A percentile compares a stretch with the other conserved stretches of the same genome.
These are phyloP conservation scores for Hippocampus comes DNA, from an alignment of 2,113 vertebrate genomes.

Conservation along the genomic window DNA sequence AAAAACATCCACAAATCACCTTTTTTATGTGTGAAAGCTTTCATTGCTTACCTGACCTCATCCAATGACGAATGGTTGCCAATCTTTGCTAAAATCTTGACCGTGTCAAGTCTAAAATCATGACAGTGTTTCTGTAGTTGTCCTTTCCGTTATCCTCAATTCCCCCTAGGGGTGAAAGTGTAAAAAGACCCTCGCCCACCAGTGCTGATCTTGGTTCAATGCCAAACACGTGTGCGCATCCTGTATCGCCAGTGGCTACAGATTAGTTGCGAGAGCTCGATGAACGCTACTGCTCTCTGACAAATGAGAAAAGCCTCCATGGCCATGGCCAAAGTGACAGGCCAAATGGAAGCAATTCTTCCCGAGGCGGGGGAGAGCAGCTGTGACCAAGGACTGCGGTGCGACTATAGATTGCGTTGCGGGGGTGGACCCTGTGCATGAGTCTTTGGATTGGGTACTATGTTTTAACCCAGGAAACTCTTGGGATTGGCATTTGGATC, in stretches of 20 bases:
- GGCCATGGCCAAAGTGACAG: slow-evolving; percentile 70
- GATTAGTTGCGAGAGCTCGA: slow-evolving; percentile 70
- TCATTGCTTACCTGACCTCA: no score
- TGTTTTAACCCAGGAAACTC: slow-evolving; percentile 59
- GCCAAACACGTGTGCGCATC: slow-evolving; percentile 23
- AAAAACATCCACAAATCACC: no score
- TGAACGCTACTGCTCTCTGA: slow-evolving; percentile 65
- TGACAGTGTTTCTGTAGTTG: slow-evolving; percentile 11
- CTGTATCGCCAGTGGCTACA: slow-evolving; percentile 57
- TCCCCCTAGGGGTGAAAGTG: slow-evolving; percentile 29
- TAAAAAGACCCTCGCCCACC: slow-evolving; percentile 57
- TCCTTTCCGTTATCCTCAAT: slow-evolving; percentile 17
- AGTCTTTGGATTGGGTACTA: slow-evolving; percentile 25
- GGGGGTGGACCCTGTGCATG: slow-evolving; percentile 37
- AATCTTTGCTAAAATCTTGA: no score
- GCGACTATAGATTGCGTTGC: slow-evolving; percentile 44
- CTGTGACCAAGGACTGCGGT: slow-evolving; percentile 71
- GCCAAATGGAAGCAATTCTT: slow-evolving; percentile 84
- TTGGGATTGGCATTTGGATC: slow-evolving; percentile 60
- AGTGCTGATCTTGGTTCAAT: slow-evolving; percentile 45
- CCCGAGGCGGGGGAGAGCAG: slow-evolving; percentile 75
- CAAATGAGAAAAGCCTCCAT: slow-evolving; percentile 78
- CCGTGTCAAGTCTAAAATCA: no score
- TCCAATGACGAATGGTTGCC: no score
- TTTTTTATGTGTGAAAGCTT: no score